These are phyloP conservation scores for Gorsachius goisagi DNA, from an alignment of 2,113 vertebrate genomes.

Conservation along the genomic window DNA sequence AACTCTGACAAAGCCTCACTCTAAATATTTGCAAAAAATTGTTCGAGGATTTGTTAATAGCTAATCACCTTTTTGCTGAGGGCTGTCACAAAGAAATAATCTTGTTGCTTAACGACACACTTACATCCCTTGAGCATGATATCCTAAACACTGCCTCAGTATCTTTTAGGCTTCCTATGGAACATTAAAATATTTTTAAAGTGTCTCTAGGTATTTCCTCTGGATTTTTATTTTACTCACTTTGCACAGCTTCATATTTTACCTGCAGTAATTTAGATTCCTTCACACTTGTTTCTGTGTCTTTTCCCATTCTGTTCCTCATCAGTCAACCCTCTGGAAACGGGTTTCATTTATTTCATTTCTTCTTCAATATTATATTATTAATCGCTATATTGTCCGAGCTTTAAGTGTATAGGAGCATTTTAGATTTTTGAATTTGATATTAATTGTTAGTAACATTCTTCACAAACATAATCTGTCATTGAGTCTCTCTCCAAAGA, in stretches of 20 bases:
- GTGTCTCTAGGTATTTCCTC: background rate
- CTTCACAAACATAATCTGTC: background rate
- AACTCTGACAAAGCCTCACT: background rate
- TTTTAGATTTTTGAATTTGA: background rate
- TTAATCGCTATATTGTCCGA: background rate
- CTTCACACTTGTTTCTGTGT: background rate
- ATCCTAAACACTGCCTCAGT: background rate
- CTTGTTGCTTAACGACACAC: background rate
- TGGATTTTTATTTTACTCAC: background rate
- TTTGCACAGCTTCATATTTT: background rate
- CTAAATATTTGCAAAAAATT: background rate
- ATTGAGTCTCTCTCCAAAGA: background rate
- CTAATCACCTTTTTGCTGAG: background rate
- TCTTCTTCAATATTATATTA: background rate
- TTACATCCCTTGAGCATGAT: accelerated
- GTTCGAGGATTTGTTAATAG: background rate
- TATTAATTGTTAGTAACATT: background rate
- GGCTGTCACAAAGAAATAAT: background rate
- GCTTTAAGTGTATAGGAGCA: background rate
- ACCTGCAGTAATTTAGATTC: background rate
- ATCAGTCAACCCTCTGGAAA: background rate
- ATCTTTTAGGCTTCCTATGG: background rate
- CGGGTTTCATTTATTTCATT: background rate
- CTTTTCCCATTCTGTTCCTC: background rate
- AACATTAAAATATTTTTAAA: background rate